Conservation (phyloP, 1,140 invertebrate genomes). For the Zaprionus kolodkinae region DNA sequence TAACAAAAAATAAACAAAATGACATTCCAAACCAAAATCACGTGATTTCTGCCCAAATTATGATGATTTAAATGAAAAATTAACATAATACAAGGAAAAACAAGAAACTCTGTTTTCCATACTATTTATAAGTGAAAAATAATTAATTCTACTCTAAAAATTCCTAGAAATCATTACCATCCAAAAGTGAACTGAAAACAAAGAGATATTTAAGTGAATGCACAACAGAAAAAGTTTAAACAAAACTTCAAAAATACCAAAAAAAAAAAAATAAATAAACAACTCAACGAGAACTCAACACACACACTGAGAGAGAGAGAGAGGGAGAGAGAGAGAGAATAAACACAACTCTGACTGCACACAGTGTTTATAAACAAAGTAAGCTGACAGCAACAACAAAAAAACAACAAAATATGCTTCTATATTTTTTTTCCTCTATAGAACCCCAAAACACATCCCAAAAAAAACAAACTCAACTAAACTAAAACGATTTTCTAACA, state of each 20-base stretch:
- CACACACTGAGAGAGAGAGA: constrained; percentile 3
- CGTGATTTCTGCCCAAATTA: background rate
- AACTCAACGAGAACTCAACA: background rate
- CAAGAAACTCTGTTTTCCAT: too few species aligned
- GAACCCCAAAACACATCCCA: background rate
- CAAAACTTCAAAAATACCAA: constrained; percentile 6
- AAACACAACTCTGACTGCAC: constrained; percentile 5
- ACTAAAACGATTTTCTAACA: background rate
- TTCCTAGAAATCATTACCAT: background rate
- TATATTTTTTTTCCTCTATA: background rate
- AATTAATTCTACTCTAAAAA: constrained; percentile 1
- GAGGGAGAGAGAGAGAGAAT: background rate
- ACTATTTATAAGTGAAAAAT: background rate
- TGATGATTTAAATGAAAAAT: background rate
- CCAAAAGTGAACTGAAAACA: background rate
- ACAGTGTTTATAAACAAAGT: constrained; percentile 16
- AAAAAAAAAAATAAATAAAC: background rate
- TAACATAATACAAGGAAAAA: background rate
- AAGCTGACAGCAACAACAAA: constrained; percentile 16
- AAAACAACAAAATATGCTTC: background rate
- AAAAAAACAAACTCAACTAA: background rate
- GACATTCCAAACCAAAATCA: background rate
- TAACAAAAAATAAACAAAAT: background rate
- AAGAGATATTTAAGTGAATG: constrained; percentile 4
- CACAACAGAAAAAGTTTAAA: background rate